phyloP scores from a whole-genome alignment of 2,888 invertebrate species.

The Bombylius major region DNA sequence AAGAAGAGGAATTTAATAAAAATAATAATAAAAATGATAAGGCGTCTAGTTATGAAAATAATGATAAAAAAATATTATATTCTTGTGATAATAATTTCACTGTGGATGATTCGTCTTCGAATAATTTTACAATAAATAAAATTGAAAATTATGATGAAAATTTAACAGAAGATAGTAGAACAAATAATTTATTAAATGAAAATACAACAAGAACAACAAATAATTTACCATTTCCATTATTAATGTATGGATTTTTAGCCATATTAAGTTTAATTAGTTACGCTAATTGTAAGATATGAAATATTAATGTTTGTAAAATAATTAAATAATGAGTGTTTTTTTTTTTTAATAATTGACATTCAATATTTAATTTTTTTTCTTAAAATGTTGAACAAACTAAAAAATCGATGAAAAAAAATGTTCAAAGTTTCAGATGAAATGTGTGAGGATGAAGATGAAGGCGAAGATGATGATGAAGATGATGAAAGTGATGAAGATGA shows the following conservation, averaged over 20 bases:
- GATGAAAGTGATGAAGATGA: constrained; percentile 50
- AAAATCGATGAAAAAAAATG: background rate
- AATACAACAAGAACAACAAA: constrained; percentile 4
- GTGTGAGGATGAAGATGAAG: constrained; percentile 39
- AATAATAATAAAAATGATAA: background rate
- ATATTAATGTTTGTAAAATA: constrained; percentile 1
- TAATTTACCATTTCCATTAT: constrained; percentile 18
- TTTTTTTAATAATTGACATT: constrained; percentile 7
- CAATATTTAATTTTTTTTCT: no score
- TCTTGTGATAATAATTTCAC: no score
- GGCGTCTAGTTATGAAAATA: background rate
- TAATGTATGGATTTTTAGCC: constrained; percentile 34
- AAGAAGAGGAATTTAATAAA: constrained; percentile 7
- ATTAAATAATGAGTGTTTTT: constrained; percentile 19
- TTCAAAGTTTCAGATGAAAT: constrained; percentile 19
- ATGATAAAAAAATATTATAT: background rate
- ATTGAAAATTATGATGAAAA: background rate
- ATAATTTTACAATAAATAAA: background rate
- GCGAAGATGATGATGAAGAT: constrained; percentile 39
- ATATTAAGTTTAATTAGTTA: constrained; percentile 33
- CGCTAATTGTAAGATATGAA: constrained; percentile 27
- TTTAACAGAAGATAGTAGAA: background rate
- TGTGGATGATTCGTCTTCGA: background rate
- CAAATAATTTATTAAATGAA: background rate
- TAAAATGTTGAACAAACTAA: no score